Evolutionary conservation across 2,797 vertebrate genomes (phyloP).

Genomic region (Monodelphis domestica): DNA sequence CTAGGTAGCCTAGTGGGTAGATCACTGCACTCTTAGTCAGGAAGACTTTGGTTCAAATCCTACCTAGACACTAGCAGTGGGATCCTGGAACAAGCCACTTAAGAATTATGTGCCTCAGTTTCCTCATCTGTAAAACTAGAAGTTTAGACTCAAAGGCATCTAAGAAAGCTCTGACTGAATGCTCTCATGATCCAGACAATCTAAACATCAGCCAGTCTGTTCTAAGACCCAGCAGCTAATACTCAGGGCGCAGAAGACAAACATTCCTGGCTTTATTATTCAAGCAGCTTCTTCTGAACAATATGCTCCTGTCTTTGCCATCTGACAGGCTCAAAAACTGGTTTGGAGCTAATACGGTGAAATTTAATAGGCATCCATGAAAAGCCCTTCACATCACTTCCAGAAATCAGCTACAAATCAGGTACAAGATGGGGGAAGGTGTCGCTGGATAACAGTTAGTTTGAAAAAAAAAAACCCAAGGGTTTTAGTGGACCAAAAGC

Average conservation of each 20-base stretch:
- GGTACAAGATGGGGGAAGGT: background rate
- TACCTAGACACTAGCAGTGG: background rate
- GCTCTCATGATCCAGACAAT: background rate
- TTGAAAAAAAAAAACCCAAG: background rate
- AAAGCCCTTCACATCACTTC: background rate
- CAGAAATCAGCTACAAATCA: background rate
- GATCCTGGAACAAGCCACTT: background rate
- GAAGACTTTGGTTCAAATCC: background rate
- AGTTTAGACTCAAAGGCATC: background rate
- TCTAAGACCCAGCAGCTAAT: background rate
- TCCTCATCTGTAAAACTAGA: background rate
- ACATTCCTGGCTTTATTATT: background rate
- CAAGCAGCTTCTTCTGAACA: no score
- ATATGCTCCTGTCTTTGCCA: no score
- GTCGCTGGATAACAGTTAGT: background rate
- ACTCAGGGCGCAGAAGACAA: background rate
- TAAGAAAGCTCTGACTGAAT: background rate
- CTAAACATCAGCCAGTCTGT: background rate
- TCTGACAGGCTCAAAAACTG: background rate
- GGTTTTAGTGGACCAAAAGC: background rate
- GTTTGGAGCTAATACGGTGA: background rate
- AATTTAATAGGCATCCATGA: background rate
- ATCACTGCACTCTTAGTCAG: no score
- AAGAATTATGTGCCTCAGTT: background rate
- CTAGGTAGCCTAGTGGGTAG: accelerated